phyloP scores from a whole-genome alignment of 1,140 invertebrate genomes.

The Pseudachorutes palmiensis region DNA sequence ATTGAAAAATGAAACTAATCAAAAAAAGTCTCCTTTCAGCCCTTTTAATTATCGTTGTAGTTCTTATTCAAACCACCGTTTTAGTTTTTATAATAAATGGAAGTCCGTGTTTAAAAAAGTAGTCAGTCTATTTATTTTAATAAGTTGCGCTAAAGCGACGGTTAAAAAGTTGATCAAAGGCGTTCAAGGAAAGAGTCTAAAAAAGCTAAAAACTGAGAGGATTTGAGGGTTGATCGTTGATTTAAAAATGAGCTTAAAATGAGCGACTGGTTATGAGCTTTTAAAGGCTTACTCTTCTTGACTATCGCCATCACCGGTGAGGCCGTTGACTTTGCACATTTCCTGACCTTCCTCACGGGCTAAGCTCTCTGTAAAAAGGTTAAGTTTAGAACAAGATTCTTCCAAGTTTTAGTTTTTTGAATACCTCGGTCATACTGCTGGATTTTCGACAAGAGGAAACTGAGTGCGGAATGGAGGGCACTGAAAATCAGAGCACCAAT shows the following conservation, averaged over 20 bases:
- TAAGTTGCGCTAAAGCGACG: no score
- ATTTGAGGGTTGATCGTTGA: background rate
- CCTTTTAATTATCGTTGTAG: no score
- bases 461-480: constrained; percentile 53
- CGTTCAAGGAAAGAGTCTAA: no score
- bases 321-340: constrained; percentile 33
- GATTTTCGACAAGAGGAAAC: constrained; percentile 46
- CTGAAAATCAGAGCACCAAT: constrained; percentile 55
- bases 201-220: no score
- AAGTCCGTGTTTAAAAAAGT: no score
- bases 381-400: background rate
- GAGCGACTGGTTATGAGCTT: background rate
- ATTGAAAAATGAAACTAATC: no score
- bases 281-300: constrained; percentile 11
- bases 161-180: no score
- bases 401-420: background rate
- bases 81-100: no score
- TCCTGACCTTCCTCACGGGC: constrained; percentile 32
- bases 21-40: no score
- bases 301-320: constrained; percentile 25
- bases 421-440: background rate
- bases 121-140: no score
- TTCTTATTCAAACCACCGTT: no score
- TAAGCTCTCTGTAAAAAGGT: background rate
- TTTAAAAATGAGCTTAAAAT: background rate